A percentile compares a stretch with the other conserved stretches of the same genome.
Evolutionary conservation across 2,888 invertebrate genomes (phyloP).

Genomic region (Meteorus cinctellus): DNA sequence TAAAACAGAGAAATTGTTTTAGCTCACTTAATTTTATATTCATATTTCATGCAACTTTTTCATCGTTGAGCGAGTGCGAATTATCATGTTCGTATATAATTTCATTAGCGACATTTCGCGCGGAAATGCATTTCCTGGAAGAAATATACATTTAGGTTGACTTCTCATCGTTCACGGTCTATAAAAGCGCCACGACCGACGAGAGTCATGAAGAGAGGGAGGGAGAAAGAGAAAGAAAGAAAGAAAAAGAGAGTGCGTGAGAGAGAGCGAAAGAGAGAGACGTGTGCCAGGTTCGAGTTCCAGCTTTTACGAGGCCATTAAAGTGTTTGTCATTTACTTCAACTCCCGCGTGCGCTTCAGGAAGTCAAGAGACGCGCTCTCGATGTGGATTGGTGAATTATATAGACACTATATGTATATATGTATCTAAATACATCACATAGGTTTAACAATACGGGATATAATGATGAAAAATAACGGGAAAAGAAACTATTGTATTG

Average conservation of each 20-base stretch:
- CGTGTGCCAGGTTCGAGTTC: constrained; percentile 40
- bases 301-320: constrained; percentile 45
- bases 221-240: not conserved
- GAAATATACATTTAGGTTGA: constrained; percentile 39
- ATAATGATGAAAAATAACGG: not conserved
- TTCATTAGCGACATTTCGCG: constrained; percentile 40
- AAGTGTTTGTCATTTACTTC: constrained; percentile 46
- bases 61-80: not conserved
- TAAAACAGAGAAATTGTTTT: no score
- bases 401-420: not conserved
- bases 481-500: not conserved
- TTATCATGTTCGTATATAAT: constrained; percentile 29
- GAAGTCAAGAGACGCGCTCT: constrained; percentile 17
- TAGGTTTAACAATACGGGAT: not conserved
- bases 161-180: constrained; percentile 46
- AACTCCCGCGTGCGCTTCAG: constrained; percentile 20
- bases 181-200: constrained; percentile 40
- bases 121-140: constrained; percentile 41
- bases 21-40: not conserved
- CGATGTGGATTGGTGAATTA: constrained; percentile 5
- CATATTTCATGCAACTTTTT: constrained; percentile 20
- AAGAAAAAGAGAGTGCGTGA: not conserved
- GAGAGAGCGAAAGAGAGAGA: constrained; percentile 25
- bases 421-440: not conserved
- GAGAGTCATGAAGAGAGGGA: constrained; percentile 6